phyloP scores from a whole-genome alignment of 2,888 invertebrate species.

The Lithophane semibrunnea region DNA sequence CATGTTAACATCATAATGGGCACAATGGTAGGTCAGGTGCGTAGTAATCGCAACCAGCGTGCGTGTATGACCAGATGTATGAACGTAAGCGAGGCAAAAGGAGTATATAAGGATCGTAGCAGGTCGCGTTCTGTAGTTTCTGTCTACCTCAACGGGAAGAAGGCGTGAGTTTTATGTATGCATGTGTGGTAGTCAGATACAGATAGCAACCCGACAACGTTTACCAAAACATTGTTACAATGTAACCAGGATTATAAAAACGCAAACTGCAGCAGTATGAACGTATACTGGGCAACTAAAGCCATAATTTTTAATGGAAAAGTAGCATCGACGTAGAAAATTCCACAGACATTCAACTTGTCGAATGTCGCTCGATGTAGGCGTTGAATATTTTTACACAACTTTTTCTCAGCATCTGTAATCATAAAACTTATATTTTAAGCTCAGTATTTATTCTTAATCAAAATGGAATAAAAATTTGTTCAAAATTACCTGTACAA shows the following conservation, averaged over 20 bases:
- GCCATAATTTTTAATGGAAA: background rate
- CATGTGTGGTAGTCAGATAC: no score
- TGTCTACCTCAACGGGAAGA: no score
- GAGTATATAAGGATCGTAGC: no score
- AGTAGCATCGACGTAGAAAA: constrained; percentile 12
- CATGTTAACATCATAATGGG: no score
- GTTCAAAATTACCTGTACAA: background rate
- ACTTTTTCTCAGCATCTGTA: constrained; percentile 34
- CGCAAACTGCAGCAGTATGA: background rate
- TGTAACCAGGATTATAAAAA: background rate
- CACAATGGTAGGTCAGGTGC: no score
- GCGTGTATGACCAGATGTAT: no score
- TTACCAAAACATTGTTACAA: no score
- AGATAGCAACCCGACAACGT: no score
- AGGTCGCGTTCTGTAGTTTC: no score
- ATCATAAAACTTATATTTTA: background rate
- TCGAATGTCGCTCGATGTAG: constrained; percentile 2
- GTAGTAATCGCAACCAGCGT: no score
- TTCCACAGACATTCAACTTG: constrained; percentile 11
- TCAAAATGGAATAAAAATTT: background rate
- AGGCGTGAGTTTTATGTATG: no score
- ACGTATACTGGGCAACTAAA: constrained; percentile 2
- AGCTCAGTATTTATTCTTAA: background rate
- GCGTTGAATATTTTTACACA: constrained; percentile 20
- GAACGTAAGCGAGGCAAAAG: no score